These are phyloP conservation scores for Pterocles burchelli DNA, from an alignment of 2,113 vertebrate species.

Conservation along the genomic window DNA sequence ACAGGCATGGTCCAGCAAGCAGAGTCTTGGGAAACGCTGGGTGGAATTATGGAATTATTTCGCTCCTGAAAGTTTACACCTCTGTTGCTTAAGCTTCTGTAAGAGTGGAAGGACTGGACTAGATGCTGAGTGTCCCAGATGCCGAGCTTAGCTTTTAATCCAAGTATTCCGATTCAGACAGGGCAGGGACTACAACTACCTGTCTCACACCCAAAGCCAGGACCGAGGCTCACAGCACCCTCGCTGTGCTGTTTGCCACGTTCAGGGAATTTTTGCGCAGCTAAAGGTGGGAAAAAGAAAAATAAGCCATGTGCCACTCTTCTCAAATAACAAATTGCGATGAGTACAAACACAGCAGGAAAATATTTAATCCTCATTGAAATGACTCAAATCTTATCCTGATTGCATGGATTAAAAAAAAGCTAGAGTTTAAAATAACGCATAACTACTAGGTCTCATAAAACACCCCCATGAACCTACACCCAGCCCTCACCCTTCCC, in stretches of 20 bases:
- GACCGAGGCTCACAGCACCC: not conserved
- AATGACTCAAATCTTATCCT: too few species aligned
- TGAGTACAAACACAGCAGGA: not conserved
- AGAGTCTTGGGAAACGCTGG: not conserved
- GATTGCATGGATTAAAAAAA: not conserved
- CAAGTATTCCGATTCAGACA: not conserved
- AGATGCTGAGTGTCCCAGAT: fast-evolving
- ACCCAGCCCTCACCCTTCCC: not conserved
- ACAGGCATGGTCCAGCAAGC: fast-evolving
- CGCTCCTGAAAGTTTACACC: not conserved
- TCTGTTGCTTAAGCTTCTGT: not conserved
- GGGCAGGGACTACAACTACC: not conserved
- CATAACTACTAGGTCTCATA: not conserved
- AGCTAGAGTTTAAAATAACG: not conserved
- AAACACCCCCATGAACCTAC: not conserved
- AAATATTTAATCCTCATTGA: not conserved
- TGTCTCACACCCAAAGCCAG: not conserved
- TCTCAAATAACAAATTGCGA: not conserved
- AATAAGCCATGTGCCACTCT: not conserved
- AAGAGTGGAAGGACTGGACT: not conserved
- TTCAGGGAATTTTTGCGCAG: not conserved
- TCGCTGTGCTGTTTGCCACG: fast-evolving
- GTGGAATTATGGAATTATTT: not conserved
- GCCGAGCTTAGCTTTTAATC: not conserved
- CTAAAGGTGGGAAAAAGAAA: not conserved